phyloP scores from a whole-genome alignment of 2,797 vertebrate species.

The Garrulus glandarius region DNA sequence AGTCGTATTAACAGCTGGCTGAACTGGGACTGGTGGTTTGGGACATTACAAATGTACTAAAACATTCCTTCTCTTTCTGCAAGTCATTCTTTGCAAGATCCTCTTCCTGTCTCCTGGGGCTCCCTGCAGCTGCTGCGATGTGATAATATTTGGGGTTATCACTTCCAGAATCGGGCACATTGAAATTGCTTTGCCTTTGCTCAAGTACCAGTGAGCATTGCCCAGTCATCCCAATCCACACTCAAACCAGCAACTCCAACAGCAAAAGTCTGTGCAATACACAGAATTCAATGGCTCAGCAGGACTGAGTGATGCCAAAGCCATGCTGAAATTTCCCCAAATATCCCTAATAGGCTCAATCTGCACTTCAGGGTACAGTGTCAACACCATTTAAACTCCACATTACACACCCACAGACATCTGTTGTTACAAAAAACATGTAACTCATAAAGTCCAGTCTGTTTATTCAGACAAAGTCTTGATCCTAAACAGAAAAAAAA shows the following conservation, averaged over 20 bases:
- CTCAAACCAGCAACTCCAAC: neutral
- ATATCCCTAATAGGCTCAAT: neutral
- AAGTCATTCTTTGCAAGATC: constrained; percentile 4
- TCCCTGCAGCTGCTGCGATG: neutral
- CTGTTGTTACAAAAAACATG: neutral
- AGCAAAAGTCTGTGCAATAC: neutral
- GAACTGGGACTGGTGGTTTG: neutral
- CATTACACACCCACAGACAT: neutral
- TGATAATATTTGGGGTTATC: neutral
- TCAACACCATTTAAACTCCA: neutral
- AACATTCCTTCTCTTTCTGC: neutral
- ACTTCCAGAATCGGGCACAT: neutral
- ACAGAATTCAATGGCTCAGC: neutral
- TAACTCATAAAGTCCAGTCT: neutral
- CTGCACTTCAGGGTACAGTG: neutral
- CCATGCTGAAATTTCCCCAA: neutral
- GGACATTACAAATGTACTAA: neutral
- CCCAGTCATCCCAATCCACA: neutral
- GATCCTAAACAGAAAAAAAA: neutral
- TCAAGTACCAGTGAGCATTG: neutral
- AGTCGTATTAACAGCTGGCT: neutral
- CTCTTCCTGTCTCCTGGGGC: neutral
- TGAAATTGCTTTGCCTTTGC: neutral
- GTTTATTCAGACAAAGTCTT: neutral
- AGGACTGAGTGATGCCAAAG: neutral